Evolutionary conservation across 2,797 vertebrate genomes (phyloP).

Genomic region (Anguilla pacifica): DNA sequence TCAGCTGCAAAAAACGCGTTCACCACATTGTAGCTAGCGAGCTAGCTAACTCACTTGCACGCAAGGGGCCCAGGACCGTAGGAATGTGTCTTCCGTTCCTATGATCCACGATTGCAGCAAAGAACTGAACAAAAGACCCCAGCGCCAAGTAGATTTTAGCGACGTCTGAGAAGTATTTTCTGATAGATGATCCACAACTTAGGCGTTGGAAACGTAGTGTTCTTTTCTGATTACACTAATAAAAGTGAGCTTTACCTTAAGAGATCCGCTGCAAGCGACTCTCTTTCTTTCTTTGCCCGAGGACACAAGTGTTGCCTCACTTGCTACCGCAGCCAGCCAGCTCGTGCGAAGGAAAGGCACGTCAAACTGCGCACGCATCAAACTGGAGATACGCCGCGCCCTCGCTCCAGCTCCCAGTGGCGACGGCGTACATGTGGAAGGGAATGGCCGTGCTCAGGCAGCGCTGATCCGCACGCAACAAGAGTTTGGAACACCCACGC

Average conservation of each 20-base stretch:
- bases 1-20: not conserved
- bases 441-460: not conserved
- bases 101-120: conserved; percentile 3
- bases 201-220: not conserved
- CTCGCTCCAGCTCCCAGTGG: not conserved
- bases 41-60: conserved; percentile 4
- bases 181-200: not conserved
- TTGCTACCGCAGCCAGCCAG: not conserved
- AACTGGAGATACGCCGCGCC: conserved; percentile 10
- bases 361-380: conserved; percentile 15
- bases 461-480: not conserved
- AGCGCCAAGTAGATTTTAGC: not conserved
- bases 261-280: not conserved
- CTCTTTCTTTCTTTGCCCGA: conserved; percentile 10
- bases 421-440: not conserved
- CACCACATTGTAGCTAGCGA: not conserved
- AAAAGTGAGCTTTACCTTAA: not conserved
- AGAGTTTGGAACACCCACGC: conserved; percentile 18
- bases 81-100: not conserved
- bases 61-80: not conserved
- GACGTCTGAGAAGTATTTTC: not conserved
- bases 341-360: not conserved
- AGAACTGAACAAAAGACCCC: not conserved
- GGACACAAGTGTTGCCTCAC: not conserved
- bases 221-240: not conserved